These are phyloP conservation scores for Criorhina ranunculi DNA, from an alignment of 2,888 invertebrate species.

Conservation along the genomic window DNA sequence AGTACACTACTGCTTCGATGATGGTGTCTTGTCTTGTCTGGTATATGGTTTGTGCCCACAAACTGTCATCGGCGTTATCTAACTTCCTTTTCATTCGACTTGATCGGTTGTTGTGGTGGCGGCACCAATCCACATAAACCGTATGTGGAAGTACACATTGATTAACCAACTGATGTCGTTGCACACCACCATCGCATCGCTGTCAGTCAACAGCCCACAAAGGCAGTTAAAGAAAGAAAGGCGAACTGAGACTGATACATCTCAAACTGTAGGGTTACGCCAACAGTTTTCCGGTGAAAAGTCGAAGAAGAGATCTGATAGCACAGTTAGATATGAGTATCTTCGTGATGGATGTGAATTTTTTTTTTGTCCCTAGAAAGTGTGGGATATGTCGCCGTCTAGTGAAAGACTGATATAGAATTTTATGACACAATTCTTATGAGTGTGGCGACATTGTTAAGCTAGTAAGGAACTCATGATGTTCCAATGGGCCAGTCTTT, in stretches of 20 bases:
- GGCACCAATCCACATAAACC: conserved; percentile 14
- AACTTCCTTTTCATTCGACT: conserved; percentile 52
- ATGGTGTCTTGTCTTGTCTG: conserved; percentile 21
- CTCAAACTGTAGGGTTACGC: conserved; percentile 28
- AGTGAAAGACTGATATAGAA: too few species aligned
- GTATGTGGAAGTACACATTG: conserved; percentile 38
- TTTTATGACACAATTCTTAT: too few species aligned
- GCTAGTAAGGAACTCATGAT: too few species aligned
- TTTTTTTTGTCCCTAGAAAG: background rate
- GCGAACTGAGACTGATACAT: conserved; percentile 6
- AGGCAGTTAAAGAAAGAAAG: conserved; percentile 9
- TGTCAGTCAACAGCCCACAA: background rate
- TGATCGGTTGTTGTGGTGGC: conserved; percentile 42
- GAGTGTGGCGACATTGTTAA: too few species aligned
- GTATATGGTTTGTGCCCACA: conserved; percentile 39
- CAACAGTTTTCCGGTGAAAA: conserved; percentile 44
- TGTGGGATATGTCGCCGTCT: conserved; percentile 1
- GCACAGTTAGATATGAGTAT: background rate
- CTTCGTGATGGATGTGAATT: background rate
- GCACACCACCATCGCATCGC: background rate
- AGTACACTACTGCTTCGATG: background rate
- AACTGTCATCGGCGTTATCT: conserved; percentile 56
- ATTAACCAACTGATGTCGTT: conserved; percentile 14
- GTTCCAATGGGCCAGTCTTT: too few species aligned
- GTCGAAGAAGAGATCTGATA: conserved; percentile 20